Evolutionary conservation across 2,113 vertebrate genomes (phyloP).

Genomic region (Cyphomyrus plagiostoma): DNA sequence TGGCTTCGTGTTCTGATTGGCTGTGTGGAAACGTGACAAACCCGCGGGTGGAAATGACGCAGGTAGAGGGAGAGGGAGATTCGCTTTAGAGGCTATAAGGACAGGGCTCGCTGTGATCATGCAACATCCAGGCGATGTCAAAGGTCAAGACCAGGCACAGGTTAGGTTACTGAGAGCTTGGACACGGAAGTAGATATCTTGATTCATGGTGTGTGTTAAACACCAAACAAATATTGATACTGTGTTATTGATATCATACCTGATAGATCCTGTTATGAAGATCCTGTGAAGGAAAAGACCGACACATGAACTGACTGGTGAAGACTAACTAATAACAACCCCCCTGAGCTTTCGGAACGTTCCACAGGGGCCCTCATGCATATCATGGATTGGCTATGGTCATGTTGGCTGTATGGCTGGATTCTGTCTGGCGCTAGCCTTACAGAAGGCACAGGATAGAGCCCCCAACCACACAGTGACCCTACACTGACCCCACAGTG

Average conservation of each 20-base stretch:
- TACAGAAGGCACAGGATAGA: not conserved
- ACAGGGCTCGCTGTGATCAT: constrained; percentile 44
- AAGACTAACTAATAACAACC: not conserved
- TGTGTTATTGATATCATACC: constrained; percentile 60
- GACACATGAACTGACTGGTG: constrained; percentile 50
- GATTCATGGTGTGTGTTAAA: constrained; percentile 40
- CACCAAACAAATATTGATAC: constrained; percentile 22
- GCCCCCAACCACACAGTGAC: not conserved
- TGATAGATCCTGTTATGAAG: constrained; percentile 73
- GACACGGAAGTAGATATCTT: constrained; percentile 36
- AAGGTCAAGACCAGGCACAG: not conserved
- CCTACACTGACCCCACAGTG: not conserved
- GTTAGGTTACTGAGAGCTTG: constrained; percentile 15
- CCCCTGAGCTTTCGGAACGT: not conserved
- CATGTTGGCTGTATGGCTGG: constrained; percentile 6
- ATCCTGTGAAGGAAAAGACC: constrained; percentile 67
- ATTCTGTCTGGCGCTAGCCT: constrained; percentile 26
- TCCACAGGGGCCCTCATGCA: not conserved
- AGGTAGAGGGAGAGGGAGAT: not conserved
- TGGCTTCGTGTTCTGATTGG: not conserved
- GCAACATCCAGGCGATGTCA: constrained; percentile 38
- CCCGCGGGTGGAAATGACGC: not conserved
- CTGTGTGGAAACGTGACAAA: constrained; percentile 2
- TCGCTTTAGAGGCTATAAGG: constrained; percentile 28
- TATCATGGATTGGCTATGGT: constrained; percentile 12